phyloP scores from a whole-genome alignment of 2,797 vertebrate genomes.

The Anisognathus igniventris region DNA sequence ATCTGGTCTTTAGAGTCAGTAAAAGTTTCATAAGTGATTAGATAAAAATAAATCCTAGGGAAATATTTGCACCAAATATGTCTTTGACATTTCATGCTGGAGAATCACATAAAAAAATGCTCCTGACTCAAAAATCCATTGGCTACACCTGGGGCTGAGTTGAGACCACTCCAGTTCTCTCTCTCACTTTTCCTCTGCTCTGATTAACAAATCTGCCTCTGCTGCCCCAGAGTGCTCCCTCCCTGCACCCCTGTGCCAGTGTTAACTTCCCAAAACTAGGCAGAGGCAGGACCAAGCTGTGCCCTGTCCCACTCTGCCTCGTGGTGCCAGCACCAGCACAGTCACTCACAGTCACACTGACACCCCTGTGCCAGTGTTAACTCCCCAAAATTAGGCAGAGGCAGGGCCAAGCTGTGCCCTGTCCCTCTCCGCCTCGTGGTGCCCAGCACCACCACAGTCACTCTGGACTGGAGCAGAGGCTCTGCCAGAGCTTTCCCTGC shows the following conservation, averaged over 20 bases:
- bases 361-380: rapidly evolving
- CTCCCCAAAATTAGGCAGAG: background rate
- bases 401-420: background rate
- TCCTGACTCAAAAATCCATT: background rate
- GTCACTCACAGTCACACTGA: background rate
- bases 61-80: background rate
- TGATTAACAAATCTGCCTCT: background rate
- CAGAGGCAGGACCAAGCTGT: background rate
- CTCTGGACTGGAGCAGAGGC: background rate
- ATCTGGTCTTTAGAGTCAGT: background rate
- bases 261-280: rapidly evolving
- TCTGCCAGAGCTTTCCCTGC: background rate
- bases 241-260: rapidly evolving
- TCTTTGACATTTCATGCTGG: background rate
- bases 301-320: background rate
- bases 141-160: background rate
- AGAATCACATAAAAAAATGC: background rate
- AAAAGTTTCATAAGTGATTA: background rate
- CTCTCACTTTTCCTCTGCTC: background rate
- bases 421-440: rapidly evolving
- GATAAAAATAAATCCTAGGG: background rate
- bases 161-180: background rate
- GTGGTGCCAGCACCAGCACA: background rate
- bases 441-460: background rate
- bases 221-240: background rate